These are phyloP conservation scores for Elmis aenea DNA, from an alignment of 2,888 invertebrate species.

Conservation along the genomic window DNA sequence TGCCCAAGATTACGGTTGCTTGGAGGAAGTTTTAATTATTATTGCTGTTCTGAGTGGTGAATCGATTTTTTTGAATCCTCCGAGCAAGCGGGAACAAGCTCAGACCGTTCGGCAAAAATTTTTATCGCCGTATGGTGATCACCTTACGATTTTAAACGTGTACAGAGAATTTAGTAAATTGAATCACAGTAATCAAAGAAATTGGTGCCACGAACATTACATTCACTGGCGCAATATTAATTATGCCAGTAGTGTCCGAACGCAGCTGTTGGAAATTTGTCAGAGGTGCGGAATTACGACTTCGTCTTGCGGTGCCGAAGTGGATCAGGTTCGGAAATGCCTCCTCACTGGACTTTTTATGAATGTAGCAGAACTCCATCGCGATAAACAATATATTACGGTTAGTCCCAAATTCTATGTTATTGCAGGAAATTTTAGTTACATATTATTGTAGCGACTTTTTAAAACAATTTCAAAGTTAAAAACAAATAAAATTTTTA, in stretches of 20 bases:
- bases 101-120: conserved; percentile 72
- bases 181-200: conserved; percentile 55
- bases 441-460: too few relatives aligned
- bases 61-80: conserved; percentile 71
- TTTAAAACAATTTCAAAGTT: too few relatives aligned
- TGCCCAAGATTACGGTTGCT: conserved; percentile 70
- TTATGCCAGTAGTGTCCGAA: conserved; percentile 74
- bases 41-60: conserved; percentile 87
- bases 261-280: conserved; percentile 67
- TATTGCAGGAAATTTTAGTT: too few relatives aligned
- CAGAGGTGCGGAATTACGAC: conserved; percentile 55
- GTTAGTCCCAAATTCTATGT: conserved; percentile 45
- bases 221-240: conserved; percentile 76
- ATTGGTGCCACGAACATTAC: conserved; percentile 88
- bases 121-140: conserved; percentile 82
- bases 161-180: conserved; percentile 69
- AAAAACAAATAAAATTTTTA: too few relatives aligned
- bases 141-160: conserved; percentile 85
- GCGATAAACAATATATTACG: conserved; percentile 65
- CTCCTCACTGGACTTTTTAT: conserved; percentile 76
- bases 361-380: conserved; percentile 77
- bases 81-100: conserved; percentile 72
- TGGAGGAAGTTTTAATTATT: conserved; percentile 78
- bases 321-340: conserved; percentile 70
- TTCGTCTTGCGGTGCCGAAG: conserved; percentile 59